A percentile compares a stretch with the other conserved stretches of the same genome.
phyloP scores from a whole-genome alignment of 2,888 invertebrate species.

The Netelia fuscicornis region DNA sequence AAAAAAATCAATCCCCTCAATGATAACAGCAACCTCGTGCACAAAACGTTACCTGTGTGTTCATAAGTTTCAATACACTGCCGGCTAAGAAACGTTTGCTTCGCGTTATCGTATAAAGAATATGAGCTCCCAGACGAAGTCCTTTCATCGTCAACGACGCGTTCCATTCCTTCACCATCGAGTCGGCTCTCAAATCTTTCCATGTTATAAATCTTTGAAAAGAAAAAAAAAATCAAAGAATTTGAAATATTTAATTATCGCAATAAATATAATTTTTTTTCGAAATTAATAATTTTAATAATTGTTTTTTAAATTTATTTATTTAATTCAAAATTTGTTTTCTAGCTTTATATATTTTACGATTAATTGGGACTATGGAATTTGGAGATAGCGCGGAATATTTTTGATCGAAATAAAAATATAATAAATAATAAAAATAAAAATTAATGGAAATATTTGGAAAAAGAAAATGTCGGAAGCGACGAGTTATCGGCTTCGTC shows the following conservation, averaged over 20 bases:
- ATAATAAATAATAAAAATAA: no score
- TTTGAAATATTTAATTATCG: background rate
- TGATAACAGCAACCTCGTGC: background rate
- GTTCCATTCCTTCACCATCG: constrained; percentile 92
- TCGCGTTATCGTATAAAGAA: constrained; percentile 91
- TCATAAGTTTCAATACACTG: constrained; percentile 93
- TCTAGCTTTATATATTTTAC: background rate
- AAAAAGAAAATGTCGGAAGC: no score
- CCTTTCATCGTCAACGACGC: constrained; percentile 90
- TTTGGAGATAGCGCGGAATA: no score
- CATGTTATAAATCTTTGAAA: constrained; percentile 90
- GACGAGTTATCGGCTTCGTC: no score
- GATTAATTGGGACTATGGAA: background rate
- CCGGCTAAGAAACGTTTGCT: constrained; percentile 93
- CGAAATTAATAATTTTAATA: background rate
- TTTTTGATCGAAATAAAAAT: no score
- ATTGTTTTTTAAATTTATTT: no score
- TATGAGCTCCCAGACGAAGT: constrained; percentile 88
- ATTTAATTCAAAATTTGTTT: no score
- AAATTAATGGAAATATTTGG: no score
- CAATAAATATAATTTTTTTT: background rate
- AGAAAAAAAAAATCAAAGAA: background rate
- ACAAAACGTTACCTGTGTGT: constrained; percentile 89
- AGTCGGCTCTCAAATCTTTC: constrained; percentile 94
- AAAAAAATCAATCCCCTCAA: background rate